Evolutionary conservation across 2,888 invertebrate species (phyloP).

Genomic region (Apodemia duryi): DNA sequence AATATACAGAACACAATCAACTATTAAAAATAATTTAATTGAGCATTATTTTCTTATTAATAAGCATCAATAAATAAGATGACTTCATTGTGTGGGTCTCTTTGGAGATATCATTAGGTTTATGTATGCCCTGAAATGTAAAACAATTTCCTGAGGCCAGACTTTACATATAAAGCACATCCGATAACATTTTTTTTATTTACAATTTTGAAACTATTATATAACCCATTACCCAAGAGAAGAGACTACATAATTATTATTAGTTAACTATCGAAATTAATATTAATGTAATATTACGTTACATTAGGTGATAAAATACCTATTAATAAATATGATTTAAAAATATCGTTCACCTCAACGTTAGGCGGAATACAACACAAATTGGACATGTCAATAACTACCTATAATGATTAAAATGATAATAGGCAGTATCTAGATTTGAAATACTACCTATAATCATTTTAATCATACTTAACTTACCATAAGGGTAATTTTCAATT

Average conservation of each 20-base stretch:
- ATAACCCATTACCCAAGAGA: slow-evolving; percentile 11
- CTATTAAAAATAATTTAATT: slow-evolving; percentile 71
- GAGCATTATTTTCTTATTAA: slow-evolving; percentile 61
- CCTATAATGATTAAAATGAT: no score
- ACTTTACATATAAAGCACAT: slow-evolving; percentile 18
- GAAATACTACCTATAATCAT: neutral
- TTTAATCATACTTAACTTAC: neutral
- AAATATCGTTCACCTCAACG: slow-evolving; percentile 54
- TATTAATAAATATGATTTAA: slow-evolving; percentile 28
- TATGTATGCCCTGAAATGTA: neutral
- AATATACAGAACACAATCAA: slow-evolving; percentile 70
- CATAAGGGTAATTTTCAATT: slow-evolving; percentile 6
- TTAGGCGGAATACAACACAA: slow-evolving; percentile 49
- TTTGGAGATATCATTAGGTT: slow-evolving; percentile 41
- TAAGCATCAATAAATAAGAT: slow-evolving; percentile 73
- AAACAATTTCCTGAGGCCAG: slow-evolving; percentile 9
- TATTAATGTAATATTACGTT: slow-evolving; percentile 7
- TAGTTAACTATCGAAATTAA: slow-evolving; percentile 11
- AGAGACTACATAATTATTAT: slow-evolving; percentile 4
- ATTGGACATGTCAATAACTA: slow-evolving; percentile 1
- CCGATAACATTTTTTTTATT: slow-evolving; percentile 13
- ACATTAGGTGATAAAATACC: slow-evolving; percentile 10
- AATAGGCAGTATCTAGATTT: no score
- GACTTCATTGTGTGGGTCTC: slow-evolving; percentile 65
- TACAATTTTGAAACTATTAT: slow-evolving; percentile 13